Conservation (phyloP, 2,888 invertebrate species). For the Sarcophaga subvicina region DNA sequence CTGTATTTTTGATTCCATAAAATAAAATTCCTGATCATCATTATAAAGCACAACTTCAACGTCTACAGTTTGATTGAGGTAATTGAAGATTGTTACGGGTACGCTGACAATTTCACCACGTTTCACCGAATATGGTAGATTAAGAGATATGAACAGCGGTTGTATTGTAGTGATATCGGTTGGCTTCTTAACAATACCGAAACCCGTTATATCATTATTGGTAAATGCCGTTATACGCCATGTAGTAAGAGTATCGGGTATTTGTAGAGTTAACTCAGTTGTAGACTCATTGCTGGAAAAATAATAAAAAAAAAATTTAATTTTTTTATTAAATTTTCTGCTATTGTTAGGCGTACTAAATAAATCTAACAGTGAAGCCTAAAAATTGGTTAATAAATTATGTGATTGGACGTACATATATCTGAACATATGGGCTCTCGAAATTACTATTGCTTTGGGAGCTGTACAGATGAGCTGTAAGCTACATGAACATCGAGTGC, state of each 20-base stretch:
- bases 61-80: slow-evolving; percentile 87
- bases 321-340: too few relatives aligned
- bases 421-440: too few relatives aligned
- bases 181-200: slow-evolving; percentile 84
- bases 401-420: too few relatives aligned
- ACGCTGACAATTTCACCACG: slow-evolving; percentile 93
- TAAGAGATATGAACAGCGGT: slow-evolving; percentile 88
- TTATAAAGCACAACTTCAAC: slow-evolving; percentile 92
- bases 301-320: not conserved
- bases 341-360: too few relatives aligned
- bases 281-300: slow-evolving; percentile 11
- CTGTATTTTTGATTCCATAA: slow-evolving; percentile 79
- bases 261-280: slow-evolving; percentile 76
- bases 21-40: slow-evolving; percentile 89
- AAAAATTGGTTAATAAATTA: too few relatives aligned
- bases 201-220: slow-evolving; percentile 86
- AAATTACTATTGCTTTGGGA: too few relatives aligned
- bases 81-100: slow-evolving; percentile 93
- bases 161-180: slow-evolving; percentile 88
- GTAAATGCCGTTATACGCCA: slow-evolving; percentile 92
- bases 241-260: slow-evolving; percentile 90
- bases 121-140: slow-evolving; percentile 89
- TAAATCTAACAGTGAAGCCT: too few relatives aligned
- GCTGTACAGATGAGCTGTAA: too few relatives aligned
- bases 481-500: too few relatives aligned